Conservation (phyloP, 2,888 invertebrate genomes). For the Drosophila pseudotalamancana region DNA sequence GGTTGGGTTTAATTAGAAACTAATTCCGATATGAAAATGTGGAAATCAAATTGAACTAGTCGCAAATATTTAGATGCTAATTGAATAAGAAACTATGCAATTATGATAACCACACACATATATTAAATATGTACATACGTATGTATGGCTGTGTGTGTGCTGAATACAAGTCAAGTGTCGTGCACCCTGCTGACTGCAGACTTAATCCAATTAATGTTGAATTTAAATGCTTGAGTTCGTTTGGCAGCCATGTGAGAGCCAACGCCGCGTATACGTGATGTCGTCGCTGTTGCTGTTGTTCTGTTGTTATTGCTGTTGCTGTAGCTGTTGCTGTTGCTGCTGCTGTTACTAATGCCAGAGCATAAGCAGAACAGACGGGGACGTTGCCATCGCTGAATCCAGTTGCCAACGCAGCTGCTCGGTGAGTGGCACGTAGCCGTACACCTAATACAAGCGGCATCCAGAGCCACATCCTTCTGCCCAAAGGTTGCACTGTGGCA, state of each 20-base stretch:
- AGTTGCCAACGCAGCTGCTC: constrained; percentile 14
- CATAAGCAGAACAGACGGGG: constrained; percentile 5
- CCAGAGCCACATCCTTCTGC: background rate
- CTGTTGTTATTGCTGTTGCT: background rate
- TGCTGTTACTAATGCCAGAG: background rate
- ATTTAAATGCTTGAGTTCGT: constrained; percentile 72
- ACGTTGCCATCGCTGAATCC: constrained; percentile 6
- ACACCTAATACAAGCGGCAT: constrained; percentile 8
- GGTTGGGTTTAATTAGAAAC: background rate
- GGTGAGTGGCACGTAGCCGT: constrained; percentile 23
- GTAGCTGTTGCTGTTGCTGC: background rate
- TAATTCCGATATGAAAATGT: background rate
- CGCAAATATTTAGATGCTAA: constrained; percentile 39
- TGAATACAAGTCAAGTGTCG: background rate
- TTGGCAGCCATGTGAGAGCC: constrained; percentile 41
- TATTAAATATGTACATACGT: background rate
- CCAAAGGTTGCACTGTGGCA: constrained; percentile 28
- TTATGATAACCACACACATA: constrained; percentile 52
- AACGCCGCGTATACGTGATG: constrained; percentile 8
- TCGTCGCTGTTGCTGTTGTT: background rate
- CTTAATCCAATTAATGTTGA: constrained; percentile 79
- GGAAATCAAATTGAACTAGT: constrained; percentile 8
- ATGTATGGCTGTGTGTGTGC: background rate
- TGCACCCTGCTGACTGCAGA: constrained; percentile 42
- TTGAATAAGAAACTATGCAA: constrained; percentile 54